phyloP scores from a whole-genome alignment of 2,113 vertebrate species.

The Perognathus longimembris region DNA sequence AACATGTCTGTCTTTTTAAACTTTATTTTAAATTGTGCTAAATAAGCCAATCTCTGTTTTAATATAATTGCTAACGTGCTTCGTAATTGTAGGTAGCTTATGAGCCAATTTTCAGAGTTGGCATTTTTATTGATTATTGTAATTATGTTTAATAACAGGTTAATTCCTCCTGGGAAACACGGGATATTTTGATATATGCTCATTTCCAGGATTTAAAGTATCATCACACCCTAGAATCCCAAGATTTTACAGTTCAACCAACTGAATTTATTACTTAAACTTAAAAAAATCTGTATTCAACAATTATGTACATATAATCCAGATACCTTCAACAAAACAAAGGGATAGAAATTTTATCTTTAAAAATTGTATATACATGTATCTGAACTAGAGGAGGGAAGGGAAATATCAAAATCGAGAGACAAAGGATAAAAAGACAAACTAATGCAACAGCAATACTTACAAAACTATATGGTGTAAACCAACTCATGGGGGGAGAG shows the following conservation, averaged over 20 bases:
- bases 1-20: slow-evolving; percentile 20
- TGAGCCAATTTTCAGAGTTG: slow-evolving; percentile 48
- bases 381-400: too few relatives aligned
- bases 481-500: too few relatives aligned
- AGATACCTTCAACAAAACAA: slow-evolving; percentile 7
- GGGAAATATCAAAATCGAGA: too few relatives aligned
- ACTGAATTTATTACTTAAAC: slow-evolving; percentile 13
- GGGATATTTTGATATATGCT: slow-evolving; percentile 28
- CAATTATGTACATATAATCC: neutral
- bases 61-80: slow-evolving; percentile 9
- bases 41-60: neutral
- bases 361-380: too few relatives aligned
- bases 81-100: slow-evolving; percentile 7
- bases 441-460: too few relatives aligned
- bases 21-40: slow-evolving; percentile 10
- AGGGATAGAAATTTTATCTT: neutral
- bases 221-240: neutral
- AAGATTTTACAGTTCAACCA: neutral
- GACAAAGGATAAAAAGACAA: too few relatives aligned
- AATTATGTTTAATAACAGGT: slow-evolving; percentile 43
- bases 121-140: slow-evolving; percentile 56
- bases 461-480: too few relatives aligned
- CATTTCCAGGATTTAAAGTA: slow-evolving; percentile 18
- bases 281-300: neutral
- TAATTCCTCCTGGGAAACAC: slow-evolving; percentile 22